These are phyloP conservation scores for Drosophila infuscata DNA, from an alignment of 2,888 invertebrate species.

Conservation along the genomic window DNA sequence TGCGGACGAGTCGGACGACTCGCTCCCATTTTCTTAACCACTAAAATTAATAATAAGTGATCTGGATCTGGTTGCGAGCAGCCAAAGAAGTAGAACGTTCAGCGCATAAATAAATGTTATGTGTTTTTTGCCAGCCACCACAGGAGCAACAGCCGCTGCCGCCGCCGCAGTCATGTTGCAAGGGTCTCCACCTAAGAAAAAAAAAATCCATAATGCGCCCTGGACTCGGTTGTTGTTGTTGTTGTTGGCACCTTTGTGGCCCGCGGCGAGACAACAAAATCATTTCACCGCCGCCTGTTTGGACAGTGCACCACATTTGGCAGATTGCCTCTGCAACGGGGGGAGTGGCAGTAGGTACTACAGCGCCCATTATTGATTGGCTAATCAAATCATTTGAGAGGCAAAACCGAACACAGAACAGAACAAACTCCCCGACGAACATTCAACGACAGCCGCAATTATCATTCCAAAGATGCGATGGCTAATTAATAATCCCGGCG, in stretches of 20 bases:
- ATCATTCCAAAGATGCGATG: slow-evolving; percentile 69
- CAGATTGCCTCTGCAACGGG: slow-evolving; percentile 20
- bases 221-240: slow-evolving; percentile 47
- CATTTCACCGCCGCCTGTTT: slow-evolving; percentile 80
- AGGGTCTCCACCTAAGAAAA: slow-evolving; percentile 3
- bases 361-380: slow-evolving; percentile 77
- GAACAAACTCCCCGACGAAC: slow-evolving; percentile 23
- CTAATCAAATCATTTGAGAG: slow-evolving; percentile 77
- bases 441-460: slow-evolving; percentile 72
- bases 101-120: slow-evolving; percentile 78
- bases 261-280: slow-evolving; percentile 84
- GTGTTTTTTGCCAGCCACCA: slow-evolving; percentile 78
- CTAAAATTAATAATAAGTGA: slow-evolving; percentile 84
- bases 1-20: slow-evolving; percentile 26
- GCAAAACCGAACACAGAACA: slow-evolving; percentile 17
- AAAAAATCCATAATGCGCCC: slow-evolving; percentile 82
- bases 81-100: slow-evolving; percentile 51
- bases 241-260: slow-evolving; percentile 84
- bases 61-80: slow-evolving; percentile 83
- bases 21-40: slow-evolving; percentile 81
- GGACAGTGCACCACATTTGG: slow-evolving; percentile 45
- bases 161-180: slow-evolving; percentile 15
- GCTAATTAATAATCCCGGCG: slow-evolving; percentile 77
- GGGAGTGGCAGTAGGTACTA: slow-evolving; percentile 3
- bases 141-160: slow-evolving; percentile 63